Evolutionary conservation across 37 sponge, comb jelly and placozoan species (phyloP), one percentile per base, ranked within the genome.

Genomic region (Spongilla lacustris): DNA sequence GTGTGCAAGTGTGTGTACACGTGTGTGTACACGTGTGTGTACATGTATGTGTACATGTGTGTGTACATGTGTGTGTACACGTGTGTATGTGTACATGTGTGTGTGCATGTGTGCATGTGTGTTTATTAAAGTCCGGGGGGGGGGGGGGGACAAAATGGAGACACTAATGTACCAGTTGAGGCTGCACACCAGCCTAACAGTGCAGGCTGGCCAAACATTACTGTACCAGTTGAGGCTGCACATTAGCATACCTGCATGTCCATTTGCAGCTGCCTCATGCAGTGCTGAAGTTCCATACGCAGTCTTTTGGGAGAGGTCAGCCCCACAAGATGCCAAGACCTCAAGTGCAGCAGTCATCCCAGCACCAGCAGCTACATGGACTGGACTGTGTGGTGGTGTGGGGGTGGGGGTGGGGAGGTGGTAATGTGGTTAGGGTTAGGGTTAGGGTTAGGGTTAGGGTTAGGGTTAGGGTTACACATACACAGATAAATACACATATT

Each of bases 221-320:
- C 41, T 41, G 41, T 41, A 41, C 41, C 41, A 41, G 41, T 41
- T 41, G 41, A 9, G 41, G 41, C 41, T 6, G 6, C 3, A 41
- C 6, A 41, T 3, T 41, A 41, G 58, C 80, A 27, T 28, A 93
- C 88, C 88, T 38, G 82, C 36, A 33, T 94, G 81, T 66, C 94
- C 94, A 81, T 76, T 84, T 46, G 82, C 91, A 36, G 94, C 94
- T 49, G 94, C 94, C 69, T 94, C 90, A 50, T 93, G 94, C 29
- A 93, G 34, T n/a, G 91, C 88, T 25, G 76, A 74, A n/a, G 91
- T 85, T 78, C 89, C 89, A 41, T 91, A 75, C 5, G 38, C 31
- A 46, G 80, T 88, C 49, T 33, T 41, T 22, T 49, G 26, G 27
- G 30, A 27, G 17, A 90, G 68, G 78, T 91, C 86, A 13, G 92